phyloP scores from a whole-genome alignment of 2,797 vertebrate genomes.

The Chanos chanos region DNA sequence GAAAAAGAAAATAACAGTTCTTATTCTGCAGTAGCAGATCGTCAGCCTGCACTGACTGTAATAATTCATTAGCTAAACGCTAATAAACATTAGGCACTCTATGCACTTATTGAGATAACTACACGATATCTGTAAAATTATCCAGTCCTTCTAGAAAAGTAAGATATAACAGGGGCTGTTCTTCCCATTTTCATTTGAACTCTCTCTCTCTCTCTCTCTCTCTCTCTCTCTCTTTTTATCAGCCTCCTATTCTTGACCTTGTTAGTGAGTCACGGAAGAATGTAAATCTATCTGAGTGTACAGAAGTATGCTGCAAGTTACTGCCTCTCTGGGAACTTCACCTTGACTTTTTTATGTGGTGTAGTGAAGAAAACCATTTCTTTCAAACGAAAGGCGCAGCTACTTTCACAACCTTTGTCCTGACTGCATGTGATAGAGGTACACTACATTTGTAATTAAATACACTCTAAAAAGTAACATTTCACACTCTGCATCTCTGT shows the following conservation, averaged over 20 bases:
- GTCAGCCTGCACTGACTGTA: slow-evolving; percentile 1
- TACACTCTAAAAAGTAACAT: too few relatives aligned
- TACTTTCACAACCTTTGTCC: slow-evolving; percentile 16
- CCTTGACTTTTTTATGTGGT: slow-evolving; percentile 51
- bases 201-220: slow-evolving; percentile 13
- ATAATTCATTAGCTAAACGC: slow-evolving; percentile 10
- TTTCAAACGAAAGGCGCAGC: slow-evolving; percentile 1
- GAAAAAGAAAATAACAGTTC: slow-evolving; percentile 17
- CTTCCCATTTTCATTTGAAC: not conserved
- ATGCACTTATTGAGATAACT: not conserved
- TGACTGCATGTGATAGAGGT: too few relatives aligned
- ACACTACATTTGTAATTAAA: too few relatives aligned
- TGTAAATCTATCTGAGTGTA: slow-evolving; percentile 54
- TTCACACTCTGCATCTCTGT: not conserved
- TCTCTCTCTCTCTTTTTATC: slow-evolving; percentile 33
- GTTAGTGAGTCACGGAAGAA: slow-evolving; percentile 59
- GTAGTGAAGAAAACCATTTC: slow-evolving; percentile 57
- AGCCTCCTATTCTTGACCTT: slow-evolving; percentile 50
- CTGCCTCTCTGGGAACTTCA: slow-evolving; percentile 68
- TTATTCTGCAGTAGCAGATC: not conserved
- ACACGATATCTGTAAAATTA: slow-evolving; percentile 3
- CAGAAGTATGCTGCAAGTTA: slow-evolving; percentile 66
- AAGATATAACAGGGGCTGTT: too few relatives aligned
- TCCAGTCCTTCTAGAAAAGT: not conserved
- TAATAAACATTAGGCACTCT: too few relatives aligned